Conservation (phyloP, 1,140 invertebrate species). For the Brachionus paranguensis region DNA sequence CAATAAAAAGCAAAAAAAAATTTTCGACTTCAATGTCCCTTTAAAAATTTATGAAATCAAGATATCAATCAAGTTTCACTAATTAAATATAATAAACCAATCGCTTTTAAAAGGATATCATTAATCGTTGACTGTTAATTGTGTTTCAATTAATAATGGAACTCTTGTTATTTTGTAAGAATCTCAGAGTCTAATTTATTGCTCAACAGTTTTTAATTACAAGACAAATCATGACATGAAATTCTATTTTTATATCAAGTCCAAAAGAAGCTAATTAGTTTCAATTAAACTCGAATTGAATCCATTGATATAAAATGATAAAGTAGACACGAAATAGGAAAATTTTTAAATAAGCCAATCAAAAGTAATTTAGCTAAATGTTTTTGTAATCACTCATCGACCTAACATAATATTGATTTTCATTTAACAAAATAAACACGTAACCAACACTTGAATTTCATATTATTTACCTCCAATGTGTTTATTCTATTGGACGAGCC, state of each 20-base stretch:
- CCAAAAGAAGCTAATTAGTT: background rate
- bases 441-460: background rate
- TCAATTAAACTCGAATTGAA: background rate
- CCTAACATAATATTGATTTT: conserved; percentile 16
- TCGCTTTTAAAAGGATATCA: background rate
- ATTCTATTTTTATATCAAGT: background rate
- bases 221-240: background rate
- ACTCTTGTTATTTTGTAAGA: background rate
- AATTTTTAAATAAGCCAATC: background rate
- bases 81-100: background rate
- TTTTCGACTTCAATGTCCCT: too few species aligned
- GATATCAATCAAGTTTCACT: background rate
- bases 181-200: background rate
- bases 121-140: background rate
- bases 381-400: conserved; percentile 7
- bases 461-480: background rate
- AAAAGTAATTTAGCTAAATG: background rate
- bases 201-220: conserved; percentile 22
- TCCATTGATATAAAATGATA: background rate
- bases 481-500: background rate
- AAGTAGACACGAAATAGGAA: background rate
- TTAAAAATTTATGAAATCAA: background rate
- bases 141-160: background rate
- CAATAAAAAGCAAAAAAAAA: too few species aligned
- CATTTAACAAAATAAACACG: conserved; percentile 21